phyloP scores from a whole-genome alignment of 2,888 invertebrate genomes.

The Encarsia formosa region DNA sequence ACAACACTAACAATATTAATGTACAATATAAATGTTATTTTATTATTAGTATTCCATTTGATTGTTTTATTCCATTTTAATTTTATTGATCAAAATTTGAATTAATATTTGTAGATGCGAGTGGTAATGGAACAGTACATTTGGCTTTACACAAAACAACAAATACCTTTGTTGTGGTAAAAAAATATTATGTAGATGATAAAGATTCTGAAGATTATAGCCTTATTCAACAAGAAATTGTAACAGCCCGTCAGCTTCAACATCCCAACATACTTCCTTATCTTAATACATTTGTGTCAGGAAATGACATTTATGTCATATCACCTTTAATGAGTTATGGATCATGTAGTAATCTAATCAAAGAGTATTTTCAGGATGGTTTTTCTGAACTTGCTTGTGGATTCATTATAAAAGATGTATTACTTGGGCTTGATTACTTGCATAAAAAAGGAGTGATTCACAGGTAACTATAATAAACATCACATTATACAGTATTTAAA shows the following conservation, averaged over 20 bases:
- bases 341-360: slow-evolving; percentile 75
- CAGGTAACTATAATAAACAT: slow-evolving; percentile 56
- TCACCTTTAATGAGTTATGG: slow-evolving; percentile 82
- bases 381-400: slow-evolving; percentile 79
- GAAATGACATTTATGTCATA: slow-evolving; percentile 73
- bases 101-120: slow-evolving; percentile 56
- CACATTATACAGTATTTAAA: not conserved
- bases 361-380: slow-evolving; percentile 71
- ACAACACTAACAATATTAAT: too few relatives aligned
- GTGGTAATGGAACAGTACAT: slow-evolving; percentile 67
- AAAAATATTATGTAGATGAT: slow-evolving; percentile 69
- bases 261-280: slow-evolving; percentile 77
- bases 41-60: too few relatives aligned
- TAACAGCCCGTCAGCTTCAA: slow-evolving; percentile 70
- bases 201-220: slow-evolving; percentile 61
- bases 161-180: slow-evolving; percentile 67
- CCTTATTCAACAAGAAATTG: slow-evolving; percentile 72
- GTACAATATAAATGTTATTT: too few relatives aligned
- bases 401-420: slow-evolving; percentile 72
- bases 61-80: too few relatives aligned
- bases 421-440: slow-evolving; percentile 77
- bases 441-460: slow-evolving; percentile 82
- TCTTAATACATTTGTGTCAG: slow-evolving; percentile 71
- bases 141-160: slow-evolving; percentile 65
- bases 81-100: not conserved